phyloP scores from a whole-genome alignment of 2,888 invertebrate genomes.

The Nowickia ferox region DNA sequence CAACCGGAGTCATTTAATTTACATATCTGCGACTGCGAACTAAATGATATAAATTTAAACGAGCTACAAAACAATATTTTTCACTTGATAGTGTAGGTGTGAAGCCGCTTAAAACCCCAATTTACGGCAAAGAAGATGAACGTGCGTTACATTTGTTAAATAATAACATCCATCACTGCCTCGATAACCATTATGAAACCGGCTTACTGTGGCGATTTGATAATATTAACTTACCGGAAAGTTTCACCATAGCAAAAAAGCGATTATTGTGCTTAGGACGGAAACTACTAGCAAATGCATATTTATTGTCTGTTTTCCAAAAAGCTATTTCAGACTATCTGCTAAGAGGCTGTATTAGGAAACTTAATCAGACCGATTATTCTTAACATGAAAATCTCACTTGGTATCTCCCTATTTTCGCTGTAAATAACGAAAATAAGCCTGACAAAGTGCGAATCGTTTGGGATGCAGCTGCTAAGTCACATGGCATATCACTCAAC shows the following conservation, averaged over 20 bases:
- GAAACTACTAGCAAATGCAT: neutral
- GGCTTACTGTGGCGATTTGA: neutral
- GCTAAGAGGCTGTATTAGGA: neutral
- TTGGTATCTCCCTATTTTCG: too few species aligned
- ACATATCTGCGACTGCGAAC: conserved; percentile 34
- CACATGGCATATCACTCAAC: neutral
- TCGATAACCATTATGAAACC: conserved; percentile 13
- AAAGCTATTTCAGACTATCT: neutral
- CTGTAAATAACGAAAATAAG: too few species aligned
- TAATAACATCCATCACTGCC: conserved; percentile 6
- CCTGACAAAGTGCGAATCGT: too few species aligned
- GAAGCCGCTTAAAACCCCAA: neutral
- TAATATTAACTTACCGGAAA: conserved; percentile 13
- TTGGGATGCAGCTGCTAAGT: neutral
- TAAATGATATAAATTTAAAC: conserved; percentile 28
- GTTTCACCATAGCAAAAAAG: conserved; percentile 23
- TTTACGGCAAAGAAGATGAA: conserved; percentile 21
- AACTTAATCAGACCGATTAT: too few species aligned
- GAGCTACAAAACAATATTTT: conserved; percentile 21
- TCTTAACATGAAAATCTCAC: too few species aligned
- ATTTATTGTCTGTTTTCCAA: neutral
- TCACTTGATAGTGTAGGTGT: conserved; percentile 6
- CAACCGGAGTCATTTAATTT: conserved; percentile 2
- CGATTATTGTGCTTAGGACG: conserved; percentile 25
- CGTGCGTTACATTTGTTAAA: conserved; percentile 1